Base-by-base conservation (phyloP, 2,113 vertebrate species). In the Monopterus albus region DNA sequence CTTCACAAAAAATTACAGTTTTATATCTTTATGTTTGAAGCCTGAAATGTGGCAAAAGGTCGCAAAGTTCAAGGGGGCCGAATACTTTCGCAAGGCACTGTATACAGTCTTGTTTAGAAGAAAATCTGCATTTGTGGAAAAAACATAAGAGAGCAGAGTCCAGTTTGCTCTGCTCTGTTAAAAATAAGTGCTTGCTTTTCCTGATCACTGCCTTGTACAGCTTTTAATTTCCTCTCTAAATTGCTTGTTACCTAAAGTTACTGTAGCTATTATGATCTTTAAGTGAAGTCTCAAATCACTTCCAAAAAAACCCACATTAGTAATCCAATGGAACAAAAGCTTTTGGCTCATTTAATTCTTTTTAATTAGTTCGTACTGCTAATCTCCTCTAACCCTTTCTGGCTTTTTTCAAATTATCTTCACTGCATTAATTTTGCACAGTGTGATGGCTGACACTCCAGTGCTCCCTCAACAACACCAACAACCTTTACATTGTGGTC, bases 331-430 rank as follows among this genome's bases (percentile, higher is more conserved):
- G 10, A 56, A 47, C 11, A 29, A 6, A 38, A 11, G 15, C 4
- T 29, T 43, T 47, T 31, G 29, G 8, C n/a, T 15, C 5, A 40
- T 43, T 65, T 33, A 5, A 42, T 65, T 26, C 29, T 6, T 21
- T 18, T 36, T 17, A 49, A 21, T 38, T 7, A 25, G 1, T 35
- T 43, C 31, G 25, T 20, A 3, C 39, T 28, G 21, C 21, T 61
- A 50, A 47, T 56, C 28, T 29, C 15, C 5, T 43, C 21, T 23
- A 8, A 28, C 23, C 12, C 38, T 45, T 38, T n/a, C 17, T 13
- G 35, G 5, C 33, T 60, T 59, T 40, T 29, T 46, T 67, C 7
- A 43, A 53, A 50, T 72, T 52, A 58, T 53, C 20, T 10, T 13
- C 39, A 31, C 49, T 14, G n/a, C 13, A 13, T 42, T 68, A 52